phyloP scores from a whole-genome alignment of 2,888 invertebrate genomes.

The Apomyelois bistriatella region DNA sequence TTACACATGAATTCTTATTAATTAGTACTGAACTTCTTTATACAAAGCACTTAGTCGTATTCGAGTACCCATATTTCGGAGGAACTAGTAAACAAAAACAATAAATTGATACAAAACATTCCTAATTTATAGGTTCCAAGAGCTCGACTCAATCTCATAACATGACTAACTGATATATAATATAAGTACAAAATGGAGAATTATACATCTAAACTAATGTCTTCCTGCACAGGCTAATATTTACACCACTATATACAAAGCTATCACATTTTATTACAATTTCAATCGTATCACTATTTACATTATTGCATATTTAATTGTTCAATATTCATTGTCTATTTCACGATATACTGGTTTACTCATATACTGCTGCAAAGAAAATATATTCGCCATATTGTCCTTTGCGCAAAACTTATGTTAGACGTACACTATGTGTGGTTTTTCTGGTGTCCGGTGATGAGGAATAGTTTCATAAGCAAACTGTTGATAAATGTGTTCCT shows the following conservation, averaged over 20 bases:
- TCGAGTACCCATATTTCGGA: slow-evolving; percentile 56
- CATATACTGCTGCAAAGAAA: slow-evolving; percentile 55
- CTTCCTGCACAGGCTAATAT: slow-evolving; percentile 64
- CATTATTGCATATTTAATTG: slow-evolving; percentile 72
- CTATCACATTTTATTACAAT: slow-evolving; percentile 74
- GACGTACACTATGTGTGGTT: slow-evolving; percentile 81
- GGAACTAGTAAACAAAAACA: slow-evolving; percentile 60
- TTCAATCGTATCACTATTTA: slow-evolving; percentile 75
- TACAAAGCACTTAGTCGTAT: slow-evolving; percentile 54
- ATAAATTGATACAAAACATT: slow-evolving; percentile 38
- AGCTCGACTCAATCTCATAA: slow-evolving; percentile 35
- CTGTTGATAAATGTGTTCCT: slow-evolving; percentile 76
- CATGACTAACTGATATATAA: slow-evolving; percentile 61
- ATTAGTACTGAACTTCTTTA: slow-evolving; percentile 51
- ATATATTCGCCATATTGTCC: slow-evolving; percentile 60
- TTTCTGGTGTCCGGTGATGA: slow-evolving; percentile 75
- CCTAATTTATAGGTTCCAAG: slow-evolving; percentile 39
- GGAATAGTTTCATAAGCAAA: slow-evolving; percentile 77
- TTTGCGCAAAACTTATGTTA: slow-evolving; percentile 72
- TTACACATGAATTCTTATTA: slow-evolving; percentile 46
- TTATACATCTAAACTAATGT: slow-evolving; percentile 48
- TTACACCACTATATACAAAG: slow-evolving; percentile 75
- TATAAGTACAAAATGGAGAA: slow-evolving; percentile 73
- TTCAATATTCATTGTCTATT: slow-evolving; percentile 54
- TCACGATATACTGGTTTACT: slow-evolving; percentile 52